These are phyloP conservation scores for Tetragonula clypearis DNA, from an alignment of 1,140 invertebrate genomes.

Conservation along the genomic window DNA sequence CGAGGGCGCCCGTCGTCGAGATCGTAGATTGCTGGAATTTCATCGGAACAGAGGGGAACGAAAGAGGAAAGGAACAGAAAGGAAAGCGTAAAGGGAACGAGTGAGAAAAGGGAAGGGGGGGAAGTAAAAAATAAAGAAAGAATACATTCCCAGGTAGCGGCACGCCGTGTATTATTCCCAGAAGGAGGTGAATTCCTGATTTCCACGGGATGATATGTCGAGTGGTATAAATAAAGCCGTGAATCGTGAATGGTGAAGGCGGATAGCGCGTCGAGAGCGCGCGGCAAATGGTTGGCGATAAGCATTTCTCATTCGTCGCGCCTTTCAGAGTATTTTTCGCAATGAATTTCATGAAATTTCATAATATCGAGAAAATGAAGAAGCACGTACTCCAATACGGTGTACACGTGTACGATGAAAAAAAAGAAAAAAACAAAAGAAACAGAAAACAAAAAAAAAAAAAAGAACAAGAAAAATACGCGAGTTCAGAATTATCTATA, in stretches of 20 bases:
- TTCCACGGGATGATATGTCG: constrained; percentile 48
- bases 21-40: constrained; percentile 54
- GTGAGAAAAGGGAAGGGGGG: too few relatives aligned
- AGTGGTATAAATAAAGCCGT: constrained; percentile 27
- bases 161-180: constrained; percentile 63
- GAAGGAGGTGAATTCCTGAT: constrained; percentile 67
- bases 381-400: constrained; percentile 28
- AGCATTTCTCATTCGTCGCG: constrained; percentile 70
- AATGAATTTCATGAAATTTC: constrained; percentile 86
- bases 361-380: constrained; percentile 78
- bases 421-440: constrained; percentile 19
- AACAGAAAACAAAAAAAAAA: background rate
- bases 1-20: constrained; percentile 62
- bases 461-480: constrained; percentile 27
- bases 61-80: background rate
- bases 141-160: constrained; percentile 72
- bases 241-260: constrained; percentile 53
- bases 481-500: constrained; percentile 59
- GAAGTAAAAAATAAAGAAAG: background rate
- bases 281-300: constrained; percentile 68
- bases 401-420: constrained; percentile 51
- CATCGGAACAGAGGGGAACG: background rate
- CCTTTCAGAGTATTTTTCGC: constrained; percentile 76
- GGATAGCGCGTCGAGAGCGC: constrained; percentile 65
- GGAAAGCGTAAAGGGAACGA: background rate